Evolutionary conservation across 2,888 invertebrate genomes (phyloP), one percentile per base, ranked within the genome.

Genomic region (Acrobeloides nanus): DNA sequence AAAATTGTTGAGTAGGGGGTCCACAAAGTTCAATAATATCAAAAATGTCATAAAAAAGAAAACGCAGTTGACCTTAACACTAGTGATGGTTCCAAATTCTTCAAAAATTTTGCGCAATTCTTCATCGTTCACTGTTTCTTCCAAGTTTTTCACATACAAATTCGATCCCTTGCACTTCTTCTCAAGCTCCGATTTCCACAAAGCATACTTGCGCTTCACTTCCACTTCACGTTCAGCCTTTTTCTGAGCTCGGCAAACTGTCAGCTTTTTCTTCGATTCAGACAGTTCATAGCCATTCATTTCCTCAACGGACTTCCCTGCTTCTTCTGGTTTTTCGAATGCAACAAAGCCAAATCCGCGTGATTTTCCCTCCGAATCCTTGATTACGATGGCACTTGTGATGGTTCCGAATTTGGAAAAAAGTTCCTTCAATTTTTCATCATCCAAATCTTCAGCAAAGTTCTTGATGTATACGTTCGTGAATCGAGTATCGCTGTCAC

Each of bases 281-380:
- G 89, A 90, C 35, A 95, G 52, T 54, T 95, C 95, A 48, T 90
- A 84, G 2, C 93, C 92, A 76, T 95, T 97, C 87, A 97, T 41
- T n/a, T 55, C 34, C 1, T 26, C 31, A n/a, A 53, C 53, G 10
- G 53, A 41, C 1, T 29, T 38, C 12, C 23, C 38, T 1, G 53
- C 53, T 6, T 37, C 29, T 17, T 54, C 55, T n/a, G 50, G 41
- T 6, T 54, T 31, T 41, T 53, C 47, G 56, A 51, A 53, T 10
- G 42, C 48, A 20, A 53, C 51, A 26, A 53, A 53, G 31, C 53
- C 97, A 78, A 97, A 97, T 25, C 97, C 95, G 76, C 89, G 87
- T n/a, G 60, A 53, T 39, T 65, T 65, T 41, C 65, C 66, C 5
- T 60, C 57, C 6, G 3, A 25, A 40, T 68, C 66, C 15, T 38